A percentile compares a stretch with the other conserved stretches of the same genome.
Conservation (phyloP, 2,113 vertebrate species). For the Mobula birostris region DNA sequence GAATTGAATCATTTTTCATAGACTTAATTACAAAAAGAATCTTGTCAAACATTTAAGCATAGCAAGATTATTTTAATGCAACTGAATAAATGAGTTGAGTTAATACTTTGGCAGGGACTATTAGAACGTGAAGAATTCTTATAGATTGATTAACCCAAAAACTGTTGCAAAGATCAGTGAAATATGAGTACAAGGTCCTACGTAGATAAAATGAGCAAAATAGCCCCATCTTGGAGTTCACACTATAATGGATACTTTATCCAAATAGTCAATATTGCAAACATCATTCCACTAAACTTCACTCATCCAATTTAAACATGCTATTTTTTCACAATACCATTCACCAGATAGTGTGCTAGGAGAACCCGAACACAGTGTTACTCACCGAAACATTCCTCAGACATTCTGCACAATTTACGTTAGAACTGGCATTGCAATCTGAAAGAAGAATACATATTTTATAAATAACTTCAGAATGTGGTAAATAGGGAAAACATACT, state of each 20-base stretch:
- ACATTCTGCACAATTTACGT: neutral
- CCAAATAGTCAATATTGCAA: too few species aligned
- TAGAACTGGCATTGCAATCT: neutral
- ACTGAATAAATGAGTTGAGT: neutral
- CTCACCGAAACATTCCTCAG: slow-evolving; percentile 33
- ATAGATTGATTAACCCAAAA: neutral
- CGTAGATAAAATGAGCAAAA: neutral
- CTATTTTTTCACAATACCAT: neutral
- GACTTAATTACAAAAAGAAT: neutral
- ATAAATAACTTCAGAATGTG: neutral
- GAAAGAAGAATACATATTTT: neutral
- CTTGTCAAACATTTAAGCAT: neutral
- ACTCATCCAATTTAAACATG: neutral
- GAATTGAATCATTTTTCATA: neutral
- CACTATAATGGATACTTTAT: too few species aligned
- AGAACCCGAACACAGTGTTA: neutral
- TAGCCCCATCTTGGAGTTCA: neutral
- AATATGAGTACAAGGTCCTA: neutral
- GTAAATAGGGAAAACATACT: neutral
- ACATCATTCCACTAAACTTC: neutral
- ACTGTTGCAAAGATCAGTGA: neutral
- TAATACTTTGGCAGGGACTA: neutral
- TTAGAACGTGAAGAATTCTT: neutral
- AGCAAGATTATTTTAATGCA: neutral
- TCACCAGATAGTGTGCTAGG: neutral